A percentile compares a stretch with the other conserved stretches of the same genome.
These are phyloP conservation scores for Steatocranus sp. DNA, from an alignment of 2,797 vertebrate species.

Conservation along the genomic window DNA sequence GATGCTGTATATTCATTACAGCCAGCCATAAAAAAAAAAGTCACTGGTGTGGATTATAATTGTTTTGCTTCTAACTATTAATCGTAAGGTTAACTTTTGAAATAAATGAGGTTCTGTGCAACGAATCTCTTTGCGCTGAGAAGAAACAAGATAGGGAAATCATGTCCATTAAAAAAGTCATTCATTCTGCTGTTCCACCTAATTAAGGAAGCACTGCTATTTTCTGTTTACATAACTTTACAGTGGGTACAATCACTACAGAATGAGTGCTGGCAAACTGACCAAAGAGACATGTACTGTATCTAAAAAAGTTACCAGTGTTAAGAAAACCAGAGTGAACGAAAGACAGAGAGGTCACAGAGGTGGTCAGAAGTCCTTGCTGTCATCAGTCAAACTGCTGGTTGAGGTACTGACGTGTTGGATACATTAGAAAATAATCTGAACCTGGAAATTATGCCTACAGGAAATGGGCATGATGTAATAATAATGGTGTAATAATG, in stretches of 20 bases:
- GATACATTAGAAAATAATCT: background rate
- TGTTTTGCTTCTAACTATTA: slow-evolving; percentile 57
- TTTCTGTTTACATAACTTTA: slow-evolving; percentile 27
- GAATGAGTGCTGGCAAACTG: background rate
- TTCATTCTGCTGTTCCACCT: slow-evolving; percentile 23
- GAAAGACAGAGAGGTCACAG: background rate
- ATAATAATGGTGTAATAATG: background rate
- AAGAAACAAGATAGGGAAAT: slow-evolving; percentile 46
- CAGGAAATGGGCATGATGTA: background rate
- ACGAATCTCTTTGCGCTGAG: slow-evolving; percentile 48
- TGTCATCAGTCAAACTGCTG: background rate
- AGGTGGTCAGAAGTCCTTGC: background rate
- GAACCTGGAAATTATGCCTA: slow-evolving; percentile 6
- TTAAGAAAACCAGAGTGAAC: background rate
- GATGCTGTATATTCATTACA: slow-evolving; percentile 58
- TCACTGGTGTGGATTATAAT: slow-evolving; percentile 43
- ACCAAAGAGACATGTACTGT: background rate
- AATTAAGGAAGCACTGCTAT: slow-evolving; percentile 21
- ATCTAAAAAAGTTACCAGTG: background rate
- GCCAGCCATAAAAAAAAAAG: slow-evolving; percentile 28
- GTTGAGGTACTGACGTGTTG: background rate
- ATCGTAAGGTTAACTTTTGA: slow-evolving; percentile 51
- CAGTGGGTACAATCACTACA: background rate
- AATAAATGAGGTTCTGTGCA: slow-evolving; percentile 56
- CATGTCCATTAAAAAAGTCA: slow-evolving; percentile 43